A percentile compares a stretch with the other conserved stretches of the same genome.
phyloP scores from a whole-genome alignment of 1,140 invertebrate genomes.

The Philaenus spumarius region DNA sequence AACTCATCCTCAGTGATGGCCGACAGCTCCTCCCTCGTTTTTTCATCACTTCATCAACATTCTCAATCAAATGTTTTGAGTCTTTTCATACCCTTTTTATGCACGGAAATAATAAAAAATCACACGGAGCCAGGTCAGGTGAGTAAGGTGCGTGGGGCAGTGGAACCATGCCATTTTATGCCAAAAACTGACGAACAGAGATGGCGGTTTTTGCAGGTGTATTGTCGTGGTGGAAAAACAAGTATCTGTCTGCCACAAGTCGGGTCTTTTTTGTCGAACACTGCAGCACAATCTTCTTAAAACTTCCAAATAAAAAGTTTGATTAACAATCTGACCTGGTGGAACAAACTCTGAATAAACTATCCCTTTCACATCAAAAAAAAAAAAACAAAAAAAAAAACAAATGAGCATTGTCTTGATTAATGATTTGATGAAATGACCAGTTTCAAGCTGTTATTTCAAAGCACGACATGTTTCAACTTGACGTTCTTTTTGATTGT shows the following conservation, averaged over 20 bases:
- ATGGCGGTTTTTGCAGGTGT: conserved; percentile 15
- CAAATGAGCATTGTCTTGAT: conserved; percentile 34
- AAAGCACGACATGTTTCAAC: conserved; percentile 22
- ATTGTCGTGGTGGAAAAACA: conserved; percentile 36
- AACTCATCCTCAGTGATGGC: conserved; percentile 24
- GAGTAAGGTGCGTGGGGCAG: conserved; percentile 42
- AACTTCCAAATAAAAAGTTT: conserved; percentile 21
- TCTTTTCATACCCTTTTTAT: conserved; percentile 35
- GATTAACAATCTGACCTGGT: conserved; percentile 22
- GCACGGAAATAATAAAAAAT: conserved; percentile 38
- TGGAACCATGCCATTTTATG: conserved; percentile 26
- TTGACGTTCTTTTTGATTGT: conserved; percentile 17
- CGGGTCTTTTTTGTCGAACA: conserved; percentile 19
- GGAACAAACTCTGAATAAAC: conserved; percentile 33
- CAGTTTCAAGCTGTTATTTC: conserved; percentile 11
- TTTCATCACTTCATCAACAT: conserved; percentile 26
- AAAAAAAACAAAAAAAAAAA: too few species aligned
- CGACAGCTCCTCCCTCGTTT: conserved; percentile 12
- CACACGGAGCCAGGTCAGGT: conserved; percentile 40
- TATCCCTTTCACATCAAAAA: conserved; percentile 31
- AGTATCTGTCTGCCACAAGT: conserved; percentile 25
- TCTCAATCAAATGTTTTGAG: conserved; percentile 34
- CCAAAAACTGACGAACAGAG: conserved; percentile 13
- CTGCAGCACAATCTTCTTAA: conserved; percentile 20
- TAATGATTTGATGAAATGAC: conserved; percentile 19